A percentile compares a stretch with the other conserved stretches of the same genome.
Conservation (phyloP, 2,888 invertebrate genomes). For the Spatulosminthurus flaviceps region DNA sequence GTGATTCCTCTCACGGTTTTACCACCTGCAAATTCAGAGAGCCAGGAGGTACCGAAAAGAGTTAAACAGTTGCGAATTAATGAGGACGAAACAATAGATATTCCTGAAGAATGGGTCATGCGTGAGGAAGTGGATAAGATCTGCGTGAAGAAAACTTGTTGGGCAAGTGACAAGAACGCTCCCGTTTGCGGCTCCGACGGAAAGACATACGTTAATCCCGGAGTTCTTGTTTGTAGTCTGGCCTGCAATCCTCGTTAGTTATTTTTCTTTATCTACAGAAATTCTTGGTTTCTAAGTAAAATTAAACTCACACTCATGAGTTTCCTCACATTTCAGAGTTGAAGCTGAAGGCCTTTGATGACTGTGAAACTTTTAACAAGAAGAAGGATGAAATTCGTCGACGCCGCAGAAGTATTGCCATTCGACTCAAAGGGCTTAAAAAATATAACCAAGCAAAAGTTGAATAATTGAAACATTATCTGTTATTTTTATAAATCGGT, state of each 20-base stretch:
- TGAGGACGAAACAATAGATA: background rate
- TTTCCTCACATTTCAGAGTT: slow-evolving; percentile 21
- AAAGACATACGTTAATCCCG: slow-evolving; percentile 33
- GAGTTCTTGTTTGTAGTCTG: slow-evolving; percentile 20
- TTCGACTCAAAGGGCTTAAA: background rate
- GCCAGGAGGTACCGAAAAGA: too few species aligned
- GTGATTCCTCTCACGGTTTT: too few species aligned
- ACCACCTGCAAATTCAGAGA: too few species aligned
- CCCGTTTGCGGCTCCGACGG: slow-evolving; percentile 34
- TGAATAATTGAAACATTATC: too few species aligned
- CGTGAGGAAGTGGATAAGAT: background rate
- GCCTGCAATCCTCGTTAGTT: slow-evolving; percentile 20
- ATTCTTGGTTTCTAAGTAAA: background rate
- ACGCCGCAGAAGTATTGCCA: background rate
- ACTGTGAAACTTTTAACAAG: background rate
- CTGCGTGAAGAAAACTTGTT: slow-evolving; percentile 18
- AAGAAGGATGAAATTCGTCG: too few species aligned
- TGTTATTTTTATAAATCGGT: too few species aligned
- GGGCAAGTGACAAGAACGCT: slow-evolving; percentile 17
- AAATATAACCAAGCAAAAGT: too few species aligned
- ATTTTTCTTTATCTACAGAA: background rate
- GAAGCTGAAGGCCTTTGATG: background rate
- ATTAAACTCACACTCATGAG: background rate
- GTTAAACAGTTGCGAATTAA: too few species aligned
- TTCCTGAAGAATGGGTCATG: background rate